Conservation (phyloP, 2,797 vertebrate species). For the Clarias pachynema region DNA sequence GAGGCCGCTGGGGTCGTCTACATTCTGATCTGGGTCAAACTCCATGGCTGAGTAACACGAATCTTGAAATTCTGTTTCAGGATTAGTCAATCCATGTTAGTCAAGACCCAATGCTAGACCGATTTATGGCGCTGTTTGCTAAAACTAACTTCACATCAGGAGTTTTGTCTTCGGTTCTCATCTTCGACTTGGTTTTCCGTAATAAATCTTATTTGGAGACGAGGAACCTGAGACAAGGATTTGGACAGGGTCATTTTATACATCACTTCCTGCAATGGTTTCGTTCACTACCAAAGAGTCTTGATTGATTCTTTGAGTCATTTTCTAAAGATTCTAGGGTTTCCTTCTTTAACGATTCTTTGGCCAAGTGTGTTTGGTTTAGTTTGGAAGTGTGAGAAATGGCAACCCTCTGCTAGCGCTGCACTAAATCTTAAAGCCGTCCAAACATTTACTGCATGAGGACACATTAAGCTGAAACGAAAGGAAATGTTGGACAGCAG, state of each 20-base stretch:
- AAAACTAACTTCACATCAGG: neutral
- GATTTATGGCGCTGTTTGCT: neutral
- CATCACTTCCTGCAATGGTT: neutral
- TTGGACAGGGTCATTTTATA: neutral
- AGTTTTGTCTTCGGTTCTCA: constrained; percentile 1
- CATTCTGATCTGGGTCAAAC: neutral
- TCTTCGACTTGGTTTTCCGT: neutral
- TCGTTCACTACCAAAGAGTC: neutral
- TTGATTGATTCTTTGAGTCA: neutral
- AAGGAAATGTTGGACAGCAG: neutral
- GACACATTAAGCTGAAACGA: constrained; percentile 12
- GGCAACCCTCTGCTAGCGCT: neutral
- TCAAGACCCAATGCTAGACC: neutral
- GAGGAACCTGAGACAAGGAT: neutral
- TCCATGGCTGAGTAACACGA: neutral
- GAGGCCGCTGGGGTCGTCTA: constrained; percentile 6
- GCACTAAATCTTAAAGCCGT: neutral
- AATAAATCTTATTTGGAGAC: constrained; percentile 5
- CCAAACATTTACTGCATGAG: constrained; percentile 18
- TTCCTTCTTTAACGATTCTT: neutral
- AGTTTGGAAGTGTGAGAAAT: neutral
- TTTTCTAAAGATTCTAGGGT: neutral
- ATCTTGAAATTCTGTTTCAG: neutral
- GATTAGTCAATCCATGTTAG: neutral
- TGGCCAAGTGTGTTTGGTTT: neutral